These are phyloP conservation scores for Epirrita christyi DNA, from an alignment of 2,888 invertebrate genomes.

Conservation along the genomic window DNA sequence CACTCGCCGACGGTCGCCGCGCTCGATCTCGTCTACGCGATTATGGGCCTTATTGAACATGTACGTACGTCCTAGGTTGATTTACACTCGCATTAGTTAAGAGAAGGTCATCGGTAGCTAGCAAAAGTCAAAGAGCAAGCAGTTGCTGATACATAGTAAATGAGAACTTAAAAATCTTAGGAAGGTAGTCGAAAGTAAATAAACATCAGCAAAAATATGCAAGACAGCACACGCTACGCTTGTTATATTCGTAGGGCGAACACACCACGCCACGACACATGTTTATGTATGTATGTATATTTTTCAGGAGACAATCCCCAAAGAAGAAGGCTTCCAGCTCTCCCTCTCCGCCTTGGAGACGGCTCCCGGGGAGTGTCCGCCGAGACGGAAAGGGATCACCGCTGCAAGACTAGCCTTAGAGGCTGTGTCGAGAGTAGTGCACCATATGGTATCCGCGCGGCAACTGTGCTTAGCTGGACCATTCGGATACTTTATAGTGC, in stretches of 20 bases:
- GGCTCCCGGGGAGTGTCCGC: conserved; percentile 45
- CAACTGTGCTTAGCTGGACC: conserved; percentile 94
- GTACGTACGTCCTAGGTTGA: no score
- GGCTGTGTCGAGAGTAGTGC: conserved; percentile 90
- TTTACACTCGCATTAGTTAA: no score
- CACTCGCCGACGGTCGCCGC: conserved; percentile 93
- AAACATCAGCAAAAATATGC: no score
- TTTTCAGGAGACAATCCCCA: conserved; percentile 58
- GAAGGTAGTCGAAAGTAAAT: no score
- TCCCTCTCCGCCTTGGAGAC: conserved; percentile 70
- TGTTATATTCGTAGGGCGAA: no score
- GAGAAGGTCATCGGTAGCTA: no score
- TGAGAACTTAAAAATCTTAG: no score
- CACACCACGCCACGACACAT: no score
- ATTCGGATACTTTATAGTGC: conserved; percentile 93
- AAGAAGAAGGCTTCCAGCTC: conserved; percentile 69
- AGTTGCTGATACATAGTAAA: no score
- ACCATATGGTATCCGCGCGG: conserved; percentile 91
- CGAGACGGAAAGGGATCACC: conserved; percentile 80
- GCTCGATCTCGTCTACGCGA: conserved; percentile 92
- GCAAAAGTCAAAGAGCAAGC: no score
- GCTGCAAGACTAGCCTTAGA: conserved; percentile 89
- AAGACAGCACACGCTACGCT: no score
- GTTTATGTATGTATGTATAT: no score
- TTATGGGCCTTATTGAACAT: conserved; percentile 91